phyloP scores from a whole-genome alignment of 2,797 vertebrate species.

The Galaxias olidus region DNA sequence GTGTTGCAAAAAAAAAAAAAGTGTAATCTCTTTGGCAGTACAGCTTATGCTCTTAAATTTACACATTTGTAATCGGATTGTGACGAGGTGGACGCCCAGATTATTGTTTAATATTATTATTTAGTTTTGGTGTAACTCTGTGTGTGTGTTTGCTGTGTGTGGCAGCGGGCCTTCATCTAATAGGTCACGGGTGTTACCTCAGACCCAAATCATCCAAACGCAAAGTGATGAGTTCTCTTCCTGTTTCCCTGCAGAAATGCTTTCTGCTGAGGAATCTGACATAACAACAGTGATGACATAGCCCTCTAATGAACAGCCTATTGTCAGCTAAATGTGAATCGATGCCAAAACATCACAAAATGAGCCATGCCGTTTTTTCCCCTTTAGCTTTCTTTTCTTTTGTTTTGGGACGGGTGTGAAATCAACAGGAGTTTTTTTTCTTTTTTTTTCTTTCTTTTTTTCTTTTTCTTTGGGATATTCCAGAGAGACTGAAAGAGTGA shows the following conservation, averaged over 20 bases:
- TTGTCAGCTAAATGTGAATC: constrained; percentile 16
- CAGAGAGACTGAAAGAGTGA: constrained; percentile 62
- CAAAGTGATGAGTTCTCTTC: constrained; percentile 45
- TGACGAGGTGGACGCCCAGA: constrained; percentile 9
- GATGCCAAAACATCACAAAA: constrained; percentile 33
- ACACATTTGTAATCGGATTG: neutral
- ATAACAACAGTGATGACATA: constrained; percentile 24
- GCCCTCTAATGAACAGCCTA: constrained; percentile 34
- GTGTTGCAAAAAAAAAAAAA: too few relatives aligned
- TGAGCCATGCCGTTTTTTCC: too few relatives aligned
- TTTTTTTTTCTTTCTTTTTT: constrained; percentile 2
- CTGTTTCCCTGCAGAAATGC: constrained; percentile 26
- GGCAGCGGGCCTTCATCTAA: constrained; percentile 24
- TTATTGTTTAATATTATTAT: too few relatives aligned
- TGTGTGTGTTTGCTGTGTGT: constrained; percentile 18
- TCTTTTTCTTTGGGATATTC: constrained; percentile 55
- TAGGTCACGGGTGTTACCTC: constrained; percentile 27
- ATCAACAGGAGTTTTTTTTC: too few relatives aligned
- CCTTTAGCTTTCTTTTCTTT: neutral
- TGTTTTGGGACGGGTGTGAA: too few relatives aligned
- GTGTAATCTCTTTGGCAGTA: neutral
- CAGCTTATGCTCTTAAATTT: neutral
- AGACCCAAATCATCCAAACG: constrained; percentile 50
- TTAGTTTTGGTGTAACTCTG: too few relatives aligned
- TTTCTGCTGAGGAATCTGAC: constrained; percentile 24